Evolutionary conservation across 2,888 invertebrate genomes (phyloP), one percentile per base, ranked within the genome.

Genomic region (Leptopilina myrica): DNA sequence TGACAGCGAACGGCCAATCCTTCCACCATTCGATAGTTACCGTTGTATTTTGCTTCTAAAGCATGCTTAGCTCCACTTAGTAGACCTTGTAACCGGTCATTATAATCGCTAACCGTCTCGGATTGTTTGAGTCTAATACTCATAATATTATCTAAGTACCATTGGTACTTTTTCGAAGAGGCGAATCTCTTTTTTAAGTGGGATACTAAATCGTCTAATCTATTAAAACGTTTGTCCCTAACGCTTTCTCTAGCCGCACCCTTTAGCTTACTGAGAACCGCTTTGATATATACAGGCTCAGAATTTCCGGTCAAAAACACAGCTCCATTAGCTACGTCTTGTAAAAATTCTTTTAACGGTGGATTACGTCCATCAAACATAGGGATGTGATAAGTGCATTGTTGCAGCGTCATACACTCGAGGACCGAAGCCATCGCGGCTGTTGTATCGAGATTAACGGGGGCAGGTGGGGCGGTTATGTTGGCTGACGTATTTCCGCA

Each of bases 321-420:
- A 11, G 43, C 53, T n/a, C 49, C 20, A 14, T 73, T 73, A 5
- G n/a, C 26, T 7, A 73, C 11, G 15, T 73, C 73, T 9, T 43
- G 73, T 5, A 73, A 0, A 14, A 73, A 73, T 7, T 73, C 73
- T 7, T 20, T 12, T 4, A 49, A 12, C 6, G 33, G 8, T 9
- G 43, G n/a, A 14, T 67, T 67, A 4, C 43, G 20, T 33, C 67
- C 67, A 7, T 67, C 67, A 40, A 67, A 67, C 26, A 26, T 26
- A 2, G 26, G n/a, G n/a, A n/a, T 26, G 1, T n/a, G n/a, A n/a
- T n/a, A n/a, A n/a, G n/a, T n/a, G n/a, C n/a, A n/a, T n/a, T n/a
- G n/a, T n/a, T n/a, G 26, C 3, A 26, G 26, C 26, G 26, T 26
- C 26, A 26, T 26, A 26, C 26, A 26, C 26, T 26, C 26, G 1